Base-by-base conservation (phyloP, 2,888 invertebrate genomes). In the Drosophila prostipennis region DNA sequence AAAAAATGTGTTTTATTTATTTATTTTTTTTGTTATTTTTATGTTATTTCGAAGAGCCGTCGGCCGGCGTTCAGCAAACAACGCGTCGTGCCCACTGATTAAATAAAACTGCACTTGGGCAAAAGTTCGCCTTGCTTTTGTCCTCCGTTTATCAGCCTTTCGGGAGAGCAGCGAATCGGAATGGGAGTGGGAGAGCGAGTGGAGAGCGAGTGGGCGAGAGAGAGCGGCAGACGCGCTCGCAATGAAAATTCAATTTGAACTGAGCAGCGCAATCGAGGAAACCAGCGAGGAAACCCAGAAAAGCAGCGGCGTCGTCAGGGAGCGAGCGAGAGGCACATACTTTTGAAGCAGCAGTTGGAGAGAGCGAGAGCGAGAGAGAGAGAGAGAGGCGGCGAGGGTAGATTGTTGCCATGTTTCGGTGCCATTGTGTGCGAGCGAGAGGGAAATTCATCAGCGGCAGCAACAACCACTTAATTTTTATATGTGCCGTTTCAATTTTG, bases 371-470 rank as follows among this genome's bases (percentile, higher is more conserved):
- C 26, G 56, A n/a, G 10, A 32, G 54, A 8, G 29, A 29, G 52
- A 10, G 16, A 43, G 51, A 16, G 34, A 54, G 34, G 34, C 11
- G 34, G 34, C 11, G 11, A 11, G n/a, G 43, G 32, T 56, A 89
- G 90, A 90, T 89, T 87, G 90, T 89, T 90, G 90, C 90, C 90
- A 90, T 90, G 85, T 84, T 87, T 80, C n/a, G 77, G 52, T n/a
- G 46, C 58, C 55, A 49, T 48, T 19, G 73, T n/a, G 74, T 52
- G 89, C 79, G 74, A 90, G 78, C 57, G 90, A 87, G 89, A 81
- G 72, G 76, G 78, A 90, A 90, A 90, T 89, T 90, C 90, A 90
- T 91, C 89, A 89, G 89, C 75, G 85, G 72, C 78, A 83, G 72
- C 77, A 78, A 79, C 80, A 79, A 79, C 83, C 87, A 85, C 84